Base-by-base conservation (phyloP, 2,113 vertebrate species). In the Ictidomys tridecemlineatus region DNA sequence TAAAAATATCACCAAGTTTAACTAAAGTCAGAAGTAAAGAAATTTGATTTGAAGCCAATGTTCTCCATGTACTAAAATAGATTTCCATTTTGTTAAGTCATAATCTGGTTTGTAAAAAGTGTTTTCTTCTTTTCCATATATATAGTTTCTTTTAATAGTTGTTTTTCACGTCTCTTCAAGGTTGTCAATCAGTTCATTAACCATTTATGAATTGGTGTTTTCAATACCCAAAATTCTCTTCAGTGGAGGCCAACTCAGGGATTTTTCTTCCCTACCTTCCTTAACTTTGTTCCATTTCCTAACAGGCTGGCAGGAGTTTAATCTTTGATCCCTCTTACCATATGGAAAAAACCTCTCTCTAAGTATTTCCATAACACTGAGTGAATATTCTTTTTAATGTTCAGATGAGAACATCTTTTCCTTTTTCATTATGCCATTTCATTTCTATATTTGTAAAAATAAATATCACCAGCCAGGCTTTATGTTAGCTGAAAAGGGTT, bases 1-100 rank as follows among this genome's bases (percentile, higher is more conserved):
- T 98, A 97, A 97, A 96, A 97, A 97, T 97, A 95, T 37, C 84
- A 56, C 82, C 42, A 79, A 92, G 96, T 95, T 83, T 80, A 93
- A 91, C 94, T 65, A 24, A 96, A 90, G 91, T 95, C 90, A 95
- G 65, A 97, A 77, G 65, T 92, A 89, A 93, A 91, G 92, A 82
- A 89, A 96, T 89, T 70, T 93, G 86, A 89, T 61, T 58, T 5
- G 14, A 95, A 90, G 95, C 94, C 91, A 91, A 26, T 69, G n/a
- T 85, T 94, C 89, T 67, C 69, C 6, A 0, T 74, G 89, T 34
- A 70, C 87, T 74, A 73, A 97, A 97, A 96, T 95, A 97, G 95
- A 97, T 85, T 82, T 96, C 53, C 85, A 0, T 92, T 88, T 89
- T 78, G 87, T 94, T 94, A 80, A 80, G 61, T 96, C 84, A 94